Evolutionary conservation across 2,888 invertebrate genomes (phyloP).

Genomic region (Platerodrilus igneus): DNA sequence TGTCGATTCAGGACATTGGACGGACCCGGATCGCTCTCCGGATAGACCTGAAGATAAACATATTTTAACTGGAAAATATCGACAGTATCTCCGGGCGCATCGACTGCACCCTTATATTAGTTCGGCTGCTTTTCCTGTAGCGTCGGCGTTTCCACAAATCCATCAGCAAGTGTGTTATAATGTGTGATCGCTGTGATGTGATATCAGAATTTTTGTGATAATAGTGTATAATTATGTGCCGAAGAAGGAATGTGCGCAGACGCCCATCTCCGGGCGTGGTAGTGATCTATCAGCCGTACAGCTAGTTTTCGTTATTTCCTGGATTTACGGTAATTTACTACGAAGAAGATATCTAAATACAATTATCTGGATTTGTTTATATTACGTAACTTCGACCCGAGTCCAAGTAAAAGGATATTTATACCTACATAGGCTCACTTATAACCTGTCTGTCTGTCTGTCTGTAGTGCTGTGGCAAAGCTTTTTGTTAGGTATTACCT

Average conservation of each 20-base stretch:
- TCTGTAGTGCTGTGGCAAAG: too few relatives aligned
- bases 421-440: too few relatives aligned
- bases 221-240: slow-evolving; percentile 48
- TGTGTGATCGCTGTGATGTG: slow-evolving; percentile 52
- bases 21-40: slow-evolving; percentile 44
- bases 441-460: too few relatives aligned
- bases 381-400: too few relatives aligned
- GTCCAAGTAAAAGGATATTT: too few relatives aligned
- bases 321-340: too few relatives aligned
- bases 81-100: slow-evolving; percentile 56
- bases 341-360: too few relatives aligned
- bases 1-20: slow-evolving; percentile 44
- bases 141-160: slow-evolving; percentile 54
- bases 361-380: too few relatives aligned
- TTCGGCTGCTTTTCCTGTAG: slow-evolving; percentile 47
- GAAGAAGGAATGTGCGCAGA: slow-evolving; percentile 39
- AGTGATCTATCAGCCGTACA: slow-evolving; percentile 42
- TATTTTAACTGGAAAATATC: slow-evolving; percentile 53
- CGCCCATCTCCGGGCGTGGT: slow-evolving; percentile 46
- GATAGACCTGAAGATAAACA: slow-evolving; percentile 43
- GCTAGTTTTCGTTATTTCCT: slow-evolving; percentile 37
- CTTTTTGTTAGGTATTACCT: too few relatives aligned
- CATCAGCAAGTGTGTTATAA: slow-evolving; percentile 60
- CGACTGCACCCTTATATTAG: slow-evolving; percentile 56
- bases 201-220: slow-evolving; percentile 47